Evolutionary conservation across 2,113 vertebrate species (phyloP), one percentile per base, ranked within the genome.

Genomic region (Monarcha castaneiventris): DNA sequence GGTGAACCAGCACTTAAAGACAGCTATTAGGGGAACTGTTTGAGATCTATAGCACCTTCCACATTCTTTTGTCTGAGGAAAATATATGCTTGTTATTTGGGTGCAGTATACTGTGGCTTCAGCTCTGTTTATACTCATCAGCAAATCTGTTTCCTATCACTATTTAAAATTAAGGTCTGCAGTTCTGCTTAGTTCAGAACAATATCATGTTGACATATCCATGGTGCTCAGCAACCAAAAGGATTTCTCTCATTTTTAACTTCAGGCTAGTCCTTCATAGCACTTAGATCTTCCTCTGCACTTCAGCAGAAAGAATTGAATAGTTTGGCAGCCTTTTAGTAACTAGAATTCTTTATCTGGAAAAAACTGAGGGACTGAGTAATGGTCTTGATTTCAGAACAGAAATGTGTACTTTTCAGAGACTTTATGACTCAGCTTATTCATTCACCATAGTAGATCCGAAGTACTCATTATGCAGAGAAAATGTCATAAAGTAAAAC

Each of bases 141-240:
- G 86, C 19, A 55, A 86, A 55, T 46, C 23, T 52, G 4, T 75
- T 95, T 87, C 18, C 48, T 87, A 8, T 32, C 33, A 59, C 14
- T 64, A 4, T 82, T 74, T 79, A 39, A 85, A 92, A 30, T 75
- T 32, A 59, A 78, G 11, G 7, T 67, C 35, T 90, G 35, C 7
- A 16, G 16, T 55, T 90, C 7, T 11, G 1, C 13, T 69, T 83
- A 51, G 33, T 87, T 93, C 55, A 66, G n/a, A 89, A 37, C 26
- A 55, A 6, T 41, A 26, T 49, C 7, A 10, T 20, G 29, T 69
- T 69, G 23, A 59, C 0, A 0, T 67, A 52, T 39, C 25, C 27
- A 29, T 20, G n/a, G n/a, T 77, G 67, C 33, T 75, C 7, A 16
- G 17, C 48, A 68, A 81, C 46, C 6, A 33, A 59, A 90, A 62